Evolutionary conservation across 2,888 invertebrate genomes (phyloP), one percentile per base, ranked within the genome.

Genomic region (Aproaerema taeniolella): DNA sequence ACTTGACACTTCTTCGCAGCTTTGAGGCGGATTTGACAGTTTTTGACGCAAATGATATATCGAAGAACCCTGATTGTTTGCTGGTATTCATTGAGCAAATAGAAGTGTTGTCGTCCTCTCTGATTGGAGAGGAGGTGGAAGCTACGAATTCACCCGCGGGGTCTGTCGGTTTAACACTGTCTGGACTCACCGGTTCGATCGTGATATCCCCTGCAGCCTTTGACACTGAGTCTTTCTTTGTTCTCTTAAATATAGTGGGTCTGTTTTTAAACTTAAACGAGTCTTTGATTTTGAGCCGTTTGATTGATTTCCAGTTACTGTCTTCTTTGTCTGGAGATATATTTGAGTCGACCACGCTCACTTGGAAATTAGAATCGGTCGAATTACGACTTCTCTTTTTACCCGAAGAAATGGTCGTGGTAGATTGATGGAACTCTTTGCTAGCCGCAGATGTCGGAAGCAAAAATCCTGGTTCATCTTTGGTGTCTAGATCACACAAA

Each of bases 181-280:
- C 81, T 1, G 83, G 85, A 44, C 75, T 82, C 14, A 83, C 72
- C 2, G 80, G 68, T 46, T 85, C 85, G 13, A 86, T 68, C 1
- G 77, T 71, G 9, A 86, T 80, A 33, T 85, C 85, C 5, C 85
- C 85, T 1, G 71, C 55, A 1, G 76, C 51, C 54, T 85, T 86
- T 0, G 78, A 66, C 2, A 75, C 66, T 0, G 80, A 64, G 34
- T 85, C 83, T 38, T 86, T 87, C 60, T 83, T 83, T 1, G 77
- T 73, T 46, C 66, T 72, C 56, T 87, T 87, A 48, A 86, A 85
- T 61, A 87, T 85, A 4, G 80, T 77, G 1, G 87, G 87, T 50
- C 81, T 70, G 45, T 78, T 87, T 53, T 87, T 87, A 50, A 87
- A 87, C 50, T 86, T 83, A 54, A 87, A 87, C 0, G 87, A 87